These are phyloP conservation scores for Cryptotermes secundus DNA, from an alignment of 1,140 invertebrate genomes.

Conservation along the genomic window DNA sequence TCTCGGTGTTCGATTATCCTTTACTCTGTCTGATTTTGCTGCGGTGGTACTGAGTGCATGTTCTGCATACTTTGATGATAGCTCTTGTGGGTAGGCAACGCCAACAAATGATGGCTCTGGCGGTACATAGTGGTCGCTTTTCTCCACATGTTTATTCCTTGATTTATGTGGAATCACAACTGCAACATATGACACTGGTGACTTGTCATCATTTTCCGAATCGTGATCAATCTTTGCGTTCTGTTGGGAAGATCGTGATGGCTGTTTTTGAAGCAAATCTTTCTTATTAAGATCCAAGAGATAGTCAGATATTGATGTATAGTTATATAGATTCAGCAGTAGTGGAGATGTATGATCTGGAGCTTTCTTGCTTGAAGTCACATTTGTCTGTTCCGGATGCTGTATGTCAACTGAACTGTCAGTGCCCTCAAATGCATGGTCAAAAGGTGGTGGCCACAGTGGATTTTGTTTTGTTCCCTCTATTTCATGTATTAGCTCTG, in stretches of 20 bases:
- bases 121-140: neutral
- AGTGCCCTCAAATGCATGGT: neutral
- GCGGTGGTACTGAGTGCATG: neutral
- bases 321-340: neutral
- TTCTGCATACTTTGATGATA: neutral
- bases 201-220: neutral
- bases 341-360: neutral
- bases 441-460: conserved; percentile 17
- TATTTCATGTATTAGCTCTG: neutral
- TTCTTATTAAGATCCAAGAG: neutral
- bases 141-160: neutral
- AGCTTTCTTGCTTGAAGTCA: neutral
- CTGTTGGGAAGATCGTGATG: neutral
- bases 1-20: neutral
- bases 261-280: neutral
- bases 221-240: neutral
- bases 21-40: neutral
- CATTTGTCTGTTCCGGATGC: neutral
- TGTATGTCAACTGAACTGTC: neutral
- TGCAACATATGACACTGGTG: neutral
- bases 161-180: neutral
- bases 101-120: conserved; percentile 14
- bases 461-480: conserved; percentile 28
- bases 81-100: neutral
- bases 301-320: conserved; percentile 2